A percentile compares a stretch with the other conserved stretches of the same genome.
Conservation (phyloP, 2,888 invertebrate genomes). For the Eledona agricola region DNA sequence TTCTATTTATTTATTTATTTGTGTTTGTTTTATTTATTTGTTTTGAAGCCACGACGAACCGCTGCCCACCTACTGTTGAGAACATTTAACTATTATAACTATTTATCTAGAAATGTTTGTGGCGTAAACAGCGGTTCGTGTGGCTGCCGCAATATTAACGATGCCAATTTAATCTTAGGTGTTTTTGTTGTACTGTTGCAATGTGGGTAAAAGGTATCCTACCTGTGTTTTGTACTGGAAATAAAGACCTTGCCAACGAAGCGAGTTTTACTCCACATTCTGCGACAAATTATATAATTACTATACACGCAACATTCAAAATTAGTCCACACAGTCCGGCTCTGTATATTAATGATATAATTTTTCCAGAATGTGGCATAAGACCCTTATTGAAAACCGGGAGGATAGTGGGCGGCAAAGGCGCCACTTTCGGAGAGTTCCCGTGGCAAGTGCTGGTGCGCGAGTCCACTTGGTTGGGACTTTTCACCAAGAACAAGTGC, state of each 20-base stretch:
- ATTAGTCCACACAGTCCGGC: too few species aligned
- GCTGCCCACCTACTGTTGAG: too few species aligned
- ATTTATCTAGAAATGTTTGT: too few species aligned
- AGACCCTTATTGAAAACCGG: constrained; percentile 81
- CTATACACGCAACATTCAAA: constrained; percentile 16
- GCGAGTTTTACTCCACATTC: constrained; percentile 37
- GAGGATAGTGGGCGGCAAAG: constrained; percentile 90
- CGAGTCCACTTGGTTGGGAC: constrained; percentile 92
- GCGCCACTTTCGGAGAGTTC: constrained; percentile 86
- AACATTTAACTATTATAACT: not conserved
- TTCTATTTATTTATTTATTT: constrained; percentile 3
- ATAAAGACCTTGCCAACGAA: constrained; percentile 20
- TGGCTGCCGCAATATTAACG: too few species aligned
- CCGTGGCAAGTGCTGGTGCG: constrained; percentile 94
- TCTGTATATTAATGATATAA: constrained; percentile 32
- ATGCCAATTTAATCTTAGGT: constrained; percentile 20
- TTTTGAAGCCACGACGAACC: too few species aligned
- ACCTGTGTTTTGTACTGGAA: constrained; percentile 29
- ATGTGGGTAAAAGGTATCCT: constrained; percentile 36
- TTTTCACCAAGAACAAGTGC: constrained; percentile 95
- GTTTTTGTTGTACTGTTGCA: constrained; percentile 32
- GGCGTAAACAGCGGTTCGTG: too few species aligned
- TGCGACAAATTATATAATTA: constrained; percentile 38
- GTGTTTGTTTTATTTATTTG: constrained; percentile 7
- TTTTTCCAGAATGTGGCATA: constrained; percentile 83